Conservation (phyloP, 2,888 invertebrate species). For the Zaprionus obscuricornis region DNA sequence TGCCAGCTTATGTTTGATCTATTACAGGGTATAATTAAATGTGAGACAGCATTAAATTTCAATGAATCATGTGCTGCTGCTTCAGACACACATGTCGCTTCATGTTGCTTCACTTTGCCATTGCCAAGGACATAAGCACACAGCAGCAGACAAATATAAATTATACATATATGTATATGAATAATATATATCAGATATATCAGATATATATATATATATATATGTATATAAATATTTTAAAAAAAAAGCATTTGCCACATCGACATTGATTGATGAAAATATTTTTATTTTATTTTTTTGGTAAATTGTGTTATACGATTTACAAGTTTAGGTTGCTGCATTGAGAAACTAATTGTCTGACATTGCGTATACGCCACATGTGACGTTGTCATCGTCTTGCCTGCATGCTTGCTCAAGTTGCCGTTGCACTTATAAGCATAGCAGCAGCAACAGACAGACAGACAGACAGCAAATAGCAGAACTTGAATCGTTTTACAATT, state of each 20-base stretch:
- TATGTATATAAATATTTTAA: slow-evolving; percentile 35
- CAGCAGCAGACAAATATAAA: no score
- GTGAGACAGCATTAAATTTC: slow-evolving; percentile 55
- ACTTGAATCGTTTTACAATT: slow-evolving; percentile 22
- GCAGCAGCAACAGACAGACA: slow-evolving; percentile 42
- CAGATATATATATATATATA: no score
- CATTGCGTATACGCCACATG: slow-evolving; percentile 51
- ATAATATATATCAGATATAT: no score
- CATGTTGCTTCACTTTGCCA: neutral
- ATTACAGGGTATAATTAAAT: slow-evolving; percentile 46
- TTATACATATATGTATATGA: no score
- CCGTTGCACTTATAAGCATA: slow-evolving; percentile 57
- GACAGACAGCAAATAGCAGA: slow-evolving; percentile 5
- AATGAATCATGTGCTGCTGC: slow-evolving; percentile 49
- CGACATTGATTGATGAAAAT: slow-evolving; percentile 77
- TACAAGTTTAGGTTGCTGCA: slow-evolving; percentile 10
- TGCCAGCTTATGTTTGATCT: slow-evolving; percentile 38
- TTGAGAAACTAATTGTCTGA: slow-evolving; percentile 52
- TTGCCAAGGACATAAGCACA: no score
- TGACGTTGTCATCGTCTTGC: no score
- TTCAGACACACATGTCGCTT: slow-evolving; percentile 4
- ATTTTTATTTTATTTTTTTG: no score
- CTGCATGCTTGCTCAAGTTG: no score
- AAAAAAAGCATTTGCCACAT: slow-evolving; percentile 52
- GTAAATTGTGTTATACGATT: slow-evolving; percentile 46